These are phyloP conservation scores for Sesia apiformis DNA, from an alignment of 2,888 invertebrate genomes.

Conservation along the genomic window DNA sequence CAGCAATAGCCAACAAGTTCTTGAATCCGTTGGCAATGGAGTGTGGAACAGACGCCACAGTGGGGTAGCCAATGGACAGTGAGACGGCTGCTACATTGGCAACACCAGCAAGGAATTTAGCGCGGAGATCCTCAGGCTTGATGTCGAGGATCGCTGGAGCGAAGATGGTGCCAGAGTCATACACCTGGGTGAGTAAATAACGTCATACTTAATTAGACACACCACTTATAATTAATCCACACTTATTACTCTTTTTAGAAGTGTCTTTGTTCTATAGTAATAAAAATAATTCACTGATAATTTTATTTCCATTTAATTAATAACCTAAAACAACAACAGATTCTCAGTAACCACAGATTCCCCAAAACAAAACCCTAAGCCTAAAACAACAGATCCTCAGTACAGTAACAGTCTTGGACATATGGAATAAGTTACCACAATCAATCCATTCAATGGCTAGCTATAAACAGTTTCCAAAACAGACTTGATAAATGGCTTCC, in stretches of 20 bases:
- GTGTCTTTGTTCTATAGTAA: not conserved
- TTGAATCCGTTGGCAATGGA: conserved; percentile 98
- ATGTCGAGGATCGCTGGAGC: conserved; percentile 98
- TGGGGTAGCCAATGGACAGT: conserved; percentile 95
- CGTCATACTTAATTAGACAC: conserved; percentile 2
- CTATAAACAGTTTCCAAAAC: too few species aligned
- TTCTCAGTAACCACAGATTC: too few species aligned
- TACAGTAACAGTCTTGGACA: too few species aligned
- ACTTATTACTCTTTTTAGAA: not conserved
- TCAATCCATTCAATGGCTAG: too few species aligned
- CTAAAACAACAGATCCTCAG: too few species aligned
- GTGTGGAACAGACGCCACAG: conserved; percentile 97
- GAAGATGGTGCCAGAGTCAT: conserved; percentile 98
- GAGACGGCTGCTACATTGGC: conserved; percentile 95
- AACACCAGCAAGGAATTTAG: conserved; percentile 94
- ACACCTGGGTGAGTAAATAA: conserved; percentile 74
- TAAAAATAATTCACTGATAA: not conserved
- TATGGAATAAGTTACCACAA: too few species aligned
- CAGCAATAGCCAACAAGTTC: conserved; percentile 97
- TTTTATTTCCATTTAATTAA: too few species aligned
- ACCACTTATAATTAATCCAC: not conserved
- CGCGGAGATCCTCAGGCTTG: conserved; percentile 95
- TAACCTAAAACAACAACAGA: too few species aligned
- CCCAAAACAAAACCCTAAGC: too few species aligned
- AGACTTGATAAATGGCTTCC: too few species aligned